Evolutionary conservation across 2,888 invertebrate species (phyloP).

Genomic region (Dryococelus australis): DNA sequence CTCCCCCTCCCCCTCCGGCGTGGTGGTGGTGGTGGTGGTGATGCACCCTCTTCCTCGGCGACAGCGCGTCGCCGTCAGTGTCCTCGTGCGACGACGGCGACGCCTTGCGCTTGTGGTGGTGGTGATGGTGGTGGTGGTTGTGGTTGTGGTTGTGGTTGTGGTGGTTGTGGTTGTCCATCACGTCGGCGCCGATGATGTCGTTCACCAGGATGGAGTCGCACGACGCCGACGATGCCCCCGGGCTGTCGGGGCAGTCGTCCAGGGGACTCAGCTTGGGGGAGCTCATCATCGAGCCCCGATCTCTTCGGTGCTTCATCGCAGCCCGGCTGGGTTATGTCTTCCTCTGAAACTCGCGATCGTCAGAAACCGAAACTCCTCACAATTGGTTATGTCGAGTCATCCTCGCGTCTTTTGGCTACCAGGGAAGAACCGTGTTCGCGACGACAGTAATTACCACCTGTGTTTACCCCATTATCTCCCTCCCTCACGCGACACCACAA

Average conservation of each 20-base stretch:
- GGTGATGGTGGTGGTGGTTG: slow-evolving; percentile 24
- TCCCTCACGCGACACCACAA: too few relatives aligned
- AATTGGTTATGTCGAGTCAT: too few relatives aligned
- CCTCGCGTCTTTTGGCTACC: too few relatives aligned
- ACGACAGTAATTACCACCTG: too few relatives aligned
- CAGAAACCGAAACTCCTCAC: too few relatives aligned
- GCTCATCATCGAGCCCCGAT: slow-evolving; percentile 53
- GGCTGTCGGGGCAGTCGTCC: slow-evolving; percentile 43
- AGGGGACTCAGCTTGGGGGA: slow-evolving; percentile 41
- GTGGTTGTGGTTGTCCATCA: slow-evolving; percentile 31
- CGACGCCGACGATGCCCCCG: slow-evolving; percentile 38
- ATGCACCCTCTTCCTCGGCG: slow-evolving; percentile 53
- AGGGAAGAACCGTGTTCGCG: too few relatives aligned
- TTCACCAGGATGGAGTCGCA: slow-evolving; percentile 38
- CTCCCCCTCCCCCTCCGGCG: slow-evolving; percentile 52
- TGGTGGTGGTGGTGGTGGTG: slow-evolving; percentile 34
- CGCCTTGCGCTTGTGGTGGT: slow-evolving; percentile 38
- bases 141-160: slow-evolving; percentile 31
- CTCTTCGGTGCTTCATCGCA: slow-evolving; percentile 53
- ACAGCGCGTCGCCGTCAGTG: slow-evolving; percentile 55
- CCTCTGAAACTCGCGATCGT: slow-evolving; percentile 42
- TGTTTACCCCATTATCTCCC: too few relatives aligned
- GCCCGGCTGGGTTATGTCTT: slow-evolving; percentile 48
- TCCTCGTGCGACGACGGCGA: slow-evolving; percentile 48
- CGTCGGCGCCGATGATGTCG: slow-evolving; percentile 40